Evolutionary conservation across 2,888 invertebrate species (phyloP), one percentile per base, ranked within the genome.

Genomic region (Trisateles emortualis): DNA sequence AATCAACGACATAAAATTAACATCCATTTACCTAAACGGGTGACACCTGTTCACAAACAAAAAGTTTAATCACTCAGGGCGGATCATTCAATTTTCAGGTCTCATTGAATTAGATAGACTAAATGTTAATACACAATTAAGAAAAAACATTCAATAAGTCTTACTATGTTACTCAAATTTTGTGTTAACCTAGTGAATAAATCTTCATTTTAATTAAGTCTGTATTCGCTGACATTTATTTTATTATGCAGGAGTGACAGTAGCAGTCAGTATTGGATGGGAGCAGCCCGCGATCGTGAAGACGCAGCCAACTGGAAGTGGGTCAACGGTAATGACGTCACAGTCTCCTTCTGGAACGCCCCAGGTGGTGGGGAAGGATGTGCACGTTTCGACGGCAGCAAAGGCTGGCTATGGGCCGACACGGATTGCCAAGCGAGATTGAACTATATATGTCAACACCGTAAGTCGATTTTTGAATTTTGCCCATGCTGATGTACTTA

Each of bases 321-420:
- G 98, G 94, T 97, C 40, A 96, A 95, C 74, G 98, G 98, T 0
- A 96, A 96, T 52, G 97, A 98, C 83, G 96, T 98, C 35, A 95
- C 96, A 0, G 96, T 98, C 0, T 97, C 98, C 0, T 98, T 98
- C 89, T 98, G 98, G 98, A 98, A 97, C 87, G 93, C 96, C 38
- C 97, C 97, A 0, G 96, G 96, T 0, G 96, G 96, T 0, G 95
- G 94, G 62, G 97, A 97, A 57, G 96, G 96, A 73, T 98, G 98
- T 81, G 97, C 98, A 0, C 93, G 97, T 44, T 98, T 97, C 86
- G 98, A 98, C 82, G 98, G 98, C 57, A 96, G 97, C 75, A 97
- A 97, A 83, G 98, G 98, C 19, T 98, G 98, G 98, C 94, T 98
- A 0, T 98, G 98, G 98, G 97, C 97, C 0, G 98, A 98, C 81